Evolutionary conservation across 2,888 invertebrate species (phyloP).

Genomic region (Chrysodeixis includens): DNA sequence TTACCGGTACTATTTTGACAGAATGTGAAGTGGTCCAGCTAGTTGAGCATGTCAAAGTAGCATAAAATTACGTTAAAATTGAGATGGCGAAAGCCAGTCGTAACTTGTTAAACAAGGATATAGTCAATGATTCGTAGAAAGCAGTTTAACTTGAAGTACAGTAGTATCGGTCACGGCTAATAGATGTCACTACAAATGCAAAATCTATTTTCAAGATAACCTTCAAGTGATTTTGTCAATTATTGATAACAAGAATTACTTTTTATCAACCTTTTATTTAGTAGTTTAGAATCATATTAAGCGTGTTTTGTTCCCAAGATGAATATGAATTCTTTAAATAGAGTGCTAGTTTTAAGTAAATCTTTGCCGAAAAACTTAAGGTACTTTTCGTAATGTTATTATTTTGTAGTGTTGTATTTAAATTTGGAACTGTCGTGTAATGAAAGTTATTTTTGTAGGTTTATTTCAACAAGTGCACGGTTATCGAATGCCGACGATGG

Average conservation of each 20-base stretch:
- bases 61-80: conserved; percentile 14
- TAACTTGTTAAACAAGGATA: conserved; percentile 16
- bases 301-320: conserved; percentile 53
- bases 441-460: conserved; percentile 77
- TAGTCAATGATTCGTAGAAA: conserved; percentile 16
- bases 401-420: conserved; percentile 60
- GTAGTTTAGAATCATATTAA: conserved; percentile 57
- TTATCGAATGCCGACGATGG: conserved; percentile 90
- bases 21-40: conserved; percentile 14
- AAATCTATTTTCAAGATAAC: conserved; percentile 86
- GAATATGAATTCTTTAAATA: conserved; percentile 82
- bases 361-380: conserved; percentile 80
- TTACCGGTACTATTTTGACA: conserved; percentile 33
- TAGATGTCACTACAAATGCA: conserved; percentile 75
- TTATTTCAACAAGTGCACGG: conserved; percentile 78
- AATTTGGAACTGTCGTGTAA: conserved; percentile 65
- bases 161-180: conserved; percentile 64
- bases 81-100: conserved; percentile 23
- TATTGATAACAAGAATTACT: conserved; percentile 81
- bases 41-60: neutral
- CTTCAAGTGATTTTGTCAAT: conserved; percentile 88
- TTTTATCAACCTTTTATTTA: conserved; percentile 62
- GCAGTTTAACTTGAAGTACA: conserved; percentile 17
- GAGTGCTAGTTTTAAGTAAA: conserved; percentile 74
- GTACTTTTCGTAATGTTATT: conserved; percentile 67